Percentiles rank a stretch among this genome's conserved stretches.
Evolutionary conservation across 2,113 vertebrate species (phyloP).

Genomic region (Pogona vitticeps): DNA sequence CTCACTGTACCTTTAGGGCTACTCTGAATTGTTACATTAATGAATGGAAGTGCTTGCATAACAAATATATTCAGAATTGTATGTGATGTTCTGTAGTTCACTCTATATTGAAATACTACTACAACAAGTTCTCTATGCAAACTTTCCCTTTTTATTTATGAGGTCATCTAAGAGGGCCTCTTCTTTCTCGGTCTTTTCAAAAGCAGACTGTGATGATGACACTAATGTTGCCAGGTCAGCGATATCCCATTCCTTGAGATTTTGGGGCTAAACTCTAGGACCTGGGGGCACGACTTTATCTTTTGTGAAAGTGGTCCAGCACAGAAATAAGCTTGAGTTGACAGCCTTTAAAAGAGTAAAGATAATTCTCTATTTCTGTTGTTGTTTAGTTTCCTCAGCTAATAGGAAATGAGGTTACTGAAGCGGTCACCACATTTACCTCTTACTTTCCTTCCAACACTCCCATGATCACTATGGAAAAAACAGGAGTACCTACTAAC

Average conservation of each 20-base stretch:
- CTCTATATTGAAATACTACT: neutral
- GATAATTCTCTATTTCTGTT: neutral
- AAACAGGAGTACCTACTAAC: too few relatives aligned
- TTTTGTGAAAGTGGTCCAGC: neutral
- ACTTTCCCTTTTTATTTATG: neutral
- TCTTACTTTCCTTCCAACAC: too few relatives aligned
- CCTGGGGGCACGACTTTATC: too few relatives aligned
- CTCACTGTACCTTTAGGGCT: neutral
- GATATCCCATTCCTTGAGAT: too few relatives aligned
- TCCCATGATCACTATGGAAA: too few relatives aligned
- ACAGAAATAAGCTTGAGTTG: neutral
- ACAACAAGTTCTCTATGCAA: neutral
- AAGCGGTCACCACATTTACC: neutral
- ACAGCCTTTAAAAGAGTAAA: neutral
- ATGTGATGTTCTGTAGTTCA: neutral
- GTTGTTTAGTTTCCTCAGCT: neutral
- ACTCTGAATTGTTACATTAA: neutral
- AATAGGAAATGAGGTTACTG: neutral
- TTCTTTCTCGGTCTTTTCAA: neutral
- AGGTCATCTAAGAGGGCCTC: neutral
- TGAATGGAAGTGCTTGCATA: neutral
- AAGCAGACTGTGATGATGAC: neutral
- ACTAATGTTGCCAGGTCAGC: too few relatives aligned
- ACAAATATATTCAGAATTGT: neutral
- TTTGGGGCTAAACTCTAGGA: too few relatives aligned